Conservation (phyloP, 1,140 invertebrate genomes). For the Oncopeltus fasciatus region DNA sequence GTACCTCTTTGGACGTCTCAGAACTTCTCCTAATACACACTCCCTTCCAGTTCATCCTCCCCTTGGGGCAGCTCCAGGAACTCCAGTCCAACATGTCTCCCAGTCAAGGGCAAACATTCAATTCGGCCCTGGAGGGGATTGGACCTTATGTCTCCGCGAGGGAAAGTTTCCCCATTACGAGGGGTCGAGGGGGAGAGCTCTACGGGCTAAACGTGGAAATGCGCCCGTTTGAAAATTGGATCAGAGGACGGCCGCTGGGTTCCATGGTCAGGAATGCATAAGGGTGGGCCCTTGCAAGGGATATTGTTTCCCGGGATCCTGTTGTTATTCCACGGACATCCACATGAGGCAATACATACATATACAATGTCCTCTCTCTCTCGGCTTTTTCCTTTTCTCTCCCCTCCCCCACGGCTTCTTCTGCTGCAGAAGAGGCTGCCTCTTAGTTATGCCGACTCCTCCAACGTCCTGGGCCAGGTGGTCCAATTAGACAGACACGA, state of each 20-base stretch:
- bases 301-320: neutral
- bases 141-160: neutral
- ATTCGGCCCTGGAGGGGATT: too few relatives aligned
- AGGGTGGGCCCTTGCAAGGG: neutral
- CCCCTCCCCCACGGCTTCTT: too few relatives aligned
- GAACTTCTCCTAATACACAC: too few relatives aligned
- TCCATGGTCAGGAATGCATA: neutral
- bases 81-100: too few relatives aligned
- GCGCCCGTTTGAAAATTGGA: neutral
- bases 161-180: neutral
- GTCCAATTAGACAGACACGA: neutral
- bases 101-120: too few relatives aligned
- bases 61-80: too few relatives aligned
- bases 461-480: neutral
- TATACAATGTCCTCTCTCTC: neutral
- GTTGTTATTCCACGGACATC: neutral
- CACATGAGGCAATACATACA: neutral
- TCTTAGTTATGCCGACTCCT: neutral
- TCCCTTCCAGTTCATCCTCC: too few relatives aligned
- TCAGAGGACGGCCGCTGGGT: neutral
- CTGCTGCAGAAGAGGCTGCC: too few relatives aligned
- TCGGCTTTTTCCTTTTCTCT: too few relatives aligned
- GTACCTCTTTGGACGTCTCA: too few relatives aligned
- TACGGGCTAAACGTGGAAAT: neutral
- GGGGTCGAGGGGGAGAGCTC: neutral